Evolutionary conservation across 1,140 invertebrate genomes (phyloP).

Genomic region (Aphis gossypii): DNA sequence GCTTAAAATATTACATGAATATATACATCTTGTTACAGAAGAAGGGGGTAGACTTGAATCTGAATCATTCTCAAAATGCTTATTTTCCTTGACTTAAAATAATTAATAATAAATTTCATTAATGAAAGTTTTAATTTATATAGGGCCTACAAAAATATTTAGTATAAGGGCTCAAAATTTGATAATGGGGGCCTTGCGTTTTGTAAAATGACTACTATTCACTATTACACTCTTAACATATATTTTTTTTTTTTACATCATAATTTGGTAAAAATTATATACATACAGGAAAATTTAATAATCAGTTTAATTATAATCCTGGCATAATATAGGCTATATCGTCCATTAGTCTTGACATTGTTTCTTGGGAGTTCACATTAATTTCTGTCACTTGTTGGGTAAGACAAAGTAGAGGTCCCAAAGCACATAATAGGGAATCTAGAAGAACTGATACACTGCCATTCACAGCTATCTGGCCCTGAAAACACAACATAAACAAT

Average conservation of each 20-base stretch:
- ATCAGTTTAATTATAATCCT: slow-evolving; percentile 75
- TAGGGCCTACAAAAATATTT: no score
- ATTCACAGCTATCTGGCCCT: slow-evolving; percentile 93
- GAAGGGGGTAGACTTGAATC: no score
- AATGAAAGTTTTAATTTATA: no score
- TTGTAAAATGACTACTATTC: neutral
- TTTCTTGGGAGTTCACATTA: slow-evolving; percentile 74
- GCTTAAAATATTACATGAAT: neutral
- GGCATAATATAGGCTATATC: slow-evolving; percentile 98
- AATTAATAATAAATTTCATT: no score
- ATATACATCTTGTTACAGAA: neutral
- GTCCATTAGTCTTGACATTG: slow-evolving; percentile 82
- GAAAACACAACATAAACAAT: slow-evolving; percentile 61
- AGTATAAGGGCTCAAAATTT: no score
- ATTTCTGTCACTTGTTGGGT: slow-evolving; percentile 82
- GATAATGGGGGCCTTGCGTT: no score
- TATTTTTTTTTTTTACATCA: neutral
- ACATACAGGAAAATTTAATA: neutral
- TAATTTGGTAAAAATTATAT: neutral
- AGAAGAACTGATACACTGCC: slow-evolving; percentile 93
- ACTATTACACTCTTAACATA: neutral
- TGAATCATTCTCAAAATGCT: no score
- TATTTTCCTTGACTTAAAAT: no score
- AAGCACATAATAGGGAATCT: slow-evolving; percentile 91
- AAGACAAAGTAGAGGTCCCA: slow-evolving; percentile 88